These are phyloP conservation scores for Motacilla tschutschensis DNA, from an alignment of 2,113 vertebrate species.

Conservation along the genomic window DNA sequence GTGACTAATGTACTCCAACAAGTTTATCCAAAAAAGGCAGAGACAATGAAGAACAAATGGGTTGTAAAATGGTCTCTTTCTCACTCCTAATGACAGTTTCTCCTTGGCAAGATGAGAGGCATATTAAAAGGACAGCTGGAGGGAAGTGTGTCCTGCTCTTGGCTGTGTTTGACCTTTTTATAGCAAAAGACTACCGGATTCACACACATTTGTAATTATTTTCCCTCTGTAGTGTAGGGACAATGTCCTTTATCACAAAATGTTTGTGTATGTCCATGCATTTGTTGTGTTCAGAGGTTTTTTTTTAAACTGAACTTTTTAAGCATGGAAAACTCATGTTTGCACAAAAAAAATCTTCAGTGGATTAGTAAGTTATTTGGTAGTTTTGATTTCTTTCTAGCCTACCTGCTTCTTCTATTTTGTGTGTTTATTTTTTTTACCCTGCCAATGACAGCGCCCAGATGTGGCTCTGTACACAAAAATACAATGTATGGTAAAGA, in stretches of 20 bases:
- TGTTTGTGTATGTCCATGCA: not conserved
- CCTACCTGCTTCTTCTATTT: not conserved
- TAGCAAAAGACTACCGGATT: not conserved
- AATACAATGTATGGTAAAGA: not conserved
- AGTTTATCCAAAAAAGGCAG: not conserved
- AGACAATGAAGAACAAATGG: not conserved
- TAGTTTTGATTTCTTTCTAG: not conserved
- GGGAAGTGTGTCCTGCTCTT: not conserved
- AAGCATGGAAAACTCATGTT: not conserved
- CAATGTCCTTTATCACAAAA: not conserved
- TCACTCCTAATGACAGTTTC: not conserved
- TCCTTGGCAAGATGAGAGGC: not conserved
- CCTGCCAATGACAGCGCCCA: not conserved
- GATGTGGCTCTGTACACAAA: not conserved
- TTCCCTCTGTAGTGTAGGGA: not conserved
- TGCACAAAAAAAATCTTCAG: not conserved
- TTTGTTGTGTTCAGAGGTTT: not conserved
- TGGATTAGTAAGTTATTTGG: not conserved
- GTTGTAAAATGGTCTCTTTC: slow-evolving; percentile 27
- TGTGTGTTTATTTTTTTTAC: not conserved
- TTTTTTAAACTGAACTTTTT: not conserved
- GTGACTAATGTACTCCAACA: slow-evolving; percentile 20
- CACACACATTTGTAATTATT: not conserved
- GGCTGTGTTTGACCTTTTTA: not conserved
- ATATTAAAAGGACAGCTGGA: slow-evolving; percentile 6